phyloP scores from a whole-genome alignment of 2,797 vertebrate genomes.

The Aphelocoma californica region DNA sequence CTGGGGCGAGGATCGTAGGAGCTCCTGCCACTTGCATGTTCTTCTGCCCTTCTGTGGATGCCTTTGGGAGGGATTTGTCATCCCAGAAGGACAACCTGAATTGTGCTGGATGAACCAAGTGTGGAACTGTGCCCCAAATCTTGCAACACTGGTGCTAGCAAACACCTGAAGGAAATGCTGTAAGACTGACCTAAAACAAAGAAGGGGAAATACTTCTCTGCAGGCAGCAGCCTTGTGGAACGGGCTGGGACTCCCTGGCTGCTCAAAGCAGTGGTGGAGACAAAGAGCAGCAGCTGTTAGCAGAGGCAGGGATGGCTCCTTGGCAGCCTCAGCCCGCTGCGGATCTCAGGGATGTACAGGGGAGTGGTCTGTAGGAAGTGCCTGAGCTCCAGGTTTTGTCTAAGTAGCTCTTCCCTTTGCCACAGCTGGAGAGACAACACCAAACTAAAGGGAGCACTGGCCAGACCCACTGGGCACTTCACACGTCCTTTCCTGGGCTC shows the following conservation, averaged over 20 bases:
- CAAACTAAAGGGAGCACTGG: not conserved
- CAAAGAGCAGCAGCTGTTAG: not conserved
- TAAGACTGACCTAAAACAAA: not conserved
- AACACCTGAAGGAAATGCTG: not conserved
- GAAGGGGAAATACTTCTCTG: not conserved
- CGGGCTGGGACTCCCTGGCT: not conserved
- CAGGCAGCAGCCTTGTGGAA: not conserved
- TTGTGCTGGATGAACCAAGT: not conserved
- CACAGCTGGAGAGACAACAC: not conserved
- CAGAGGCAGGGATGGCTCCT: not conserved
- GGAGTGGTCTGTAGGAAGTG: not conserved
- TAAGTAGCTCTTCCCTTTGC: not conserved
- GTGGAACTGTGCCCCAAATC: not conserved
- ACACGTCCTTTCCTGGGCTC: not conserved
- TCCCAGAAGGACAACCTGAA: not conserved
- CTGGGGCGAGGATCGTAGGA: not conserved
- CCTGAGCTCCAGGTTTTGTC: not conserved
- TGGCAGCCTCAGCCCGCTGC: fast-evolving
- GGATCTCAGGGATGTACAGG: not conserved
- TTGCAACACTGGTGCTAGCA: not conserved
- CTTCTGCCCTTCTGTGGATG: not conserved
- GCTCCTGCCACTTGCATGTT: not conserved
- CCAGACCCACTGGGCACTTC: not conserved
- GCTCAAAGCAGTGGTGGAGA: not conserved
- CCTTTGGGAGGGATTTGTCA: not conserved